Evolutionary conservation across 2,113 vertebrate genomes (phyloP), one percentile per base, ranked within the genome.

Genomic region (Sturnira hondurensis): DNA sequence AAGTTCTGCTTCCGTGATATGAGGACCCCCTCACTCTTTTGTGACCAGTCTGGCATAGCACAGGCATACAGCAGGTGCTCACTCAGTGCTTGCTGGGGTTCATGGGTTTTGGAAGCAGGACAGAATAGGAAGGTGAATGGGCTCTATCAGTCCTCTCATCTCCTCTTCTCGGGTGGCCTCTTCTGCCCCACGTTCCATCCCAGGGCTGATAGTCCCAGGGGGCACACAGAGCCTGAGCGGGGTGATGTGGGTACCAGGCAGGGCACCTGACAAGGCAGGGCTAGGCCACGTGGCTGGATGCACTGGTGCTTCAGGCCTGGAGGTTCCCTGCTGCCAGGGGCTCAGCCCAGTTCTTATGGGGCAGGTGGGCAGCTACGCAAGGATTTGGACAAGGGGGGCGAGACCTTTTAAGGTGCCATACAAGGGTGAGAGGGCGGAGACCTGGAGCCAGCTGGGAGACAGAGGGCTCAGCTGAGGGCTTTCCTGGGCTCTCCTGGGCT

Each of bases 11-110:
- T 71, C 28, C 4, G 0, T 0, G 7, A 50, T 14, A 54, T 26
- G 3, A 36, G 68, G 45, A 45, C 22, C n/a, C n/a, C 12, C 10
- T 7, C 6, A 5, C 3, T 7, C 26, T 38, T 3, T 11, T 0
- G 33, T 4, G 5, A 28, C 65, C 54, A 9, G 13, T 3, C n/a
- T n/a, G 16, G 24, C 6, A 1, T 0, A 5, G 86, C 3, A 24
- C 11, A 41, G 47, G 81, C 50, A 13, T 28, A 10, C 9, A 6
- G 45, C 41, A 81, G 77, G 47, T 9, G 3, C 54, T 15, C 19
- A 17, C 50, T 41, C n/a, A 26, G 41, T 54, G 63, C 63, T 47
- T 36, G 24, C 52, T 7, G 12, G 63, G 52, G 52, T 2, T 17
- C 54, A 17, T 1, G 3, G 73, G 74, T 38, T n/a, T n/a, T 6